phyloP scores from a whole-genome alignment of 2,797 vertebrate species.

The Kryptolebias ocellatus region DNA sequence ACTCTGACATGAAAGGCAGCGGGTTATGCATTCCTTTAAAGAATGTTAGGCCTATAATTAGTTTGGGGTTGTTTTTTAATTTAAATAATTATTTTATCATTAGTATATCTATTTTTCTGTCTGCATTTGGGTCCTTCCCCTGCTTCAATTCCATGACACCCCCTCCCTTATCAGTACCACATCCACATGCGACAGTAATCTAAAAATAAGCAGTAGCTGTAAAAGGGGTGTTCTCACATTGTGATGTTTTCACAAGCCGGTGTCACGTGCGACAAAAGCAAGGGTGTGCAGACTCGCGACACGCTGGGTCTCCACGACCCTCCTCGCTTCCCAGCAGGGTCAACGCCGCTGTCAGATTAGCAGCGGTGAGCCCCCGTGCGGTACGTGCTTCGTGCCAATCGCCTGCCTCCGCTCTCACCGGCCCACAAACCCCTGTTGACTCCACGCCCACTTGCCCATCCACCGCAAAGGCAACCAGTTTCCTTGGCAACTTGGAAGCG shows the following conservation, averaged over 20 bases:
- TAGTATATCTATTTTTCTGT: no score
- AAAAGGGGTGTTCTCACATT: conserved; percentile 26
- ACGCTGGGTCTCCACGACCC: conserved; percentile 40
- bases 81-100: no score
- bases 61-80: no score
- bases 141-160: no score
- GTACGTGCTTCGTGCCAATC: conserved; percentile 54
- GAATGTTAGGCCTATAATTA: no score
- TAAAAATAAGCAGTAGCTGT: conserved; percentile 20
- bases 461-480: conserved; percentile 81
- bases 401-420: conserved; percentile 71
- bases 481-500: conserved; percentile 84
- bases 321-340: conserved; percentile 52
- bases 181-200: conserved; percentile 1
- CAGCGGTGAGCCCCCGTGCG: conserved; percentile 45
- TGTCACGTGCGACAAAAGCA: conserved; percentile 26
- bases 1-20: no score
- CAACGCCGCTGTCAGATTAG: conserved; percentile 47
- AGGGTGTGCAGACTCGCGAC: conserved; percentile 14
- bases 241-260: conserved; percentile 43
- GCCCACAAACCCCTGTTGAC: conserved; percentile 80
- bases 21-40: no score
- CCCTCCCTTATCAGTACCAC: neutral
- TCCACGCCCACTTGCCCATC: conserved; percentile 78
- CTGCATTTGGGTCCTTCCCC: no score